Conservation (phyloP, 2,113 vertebrate genomes). For the Mobula birostris region DNA sequence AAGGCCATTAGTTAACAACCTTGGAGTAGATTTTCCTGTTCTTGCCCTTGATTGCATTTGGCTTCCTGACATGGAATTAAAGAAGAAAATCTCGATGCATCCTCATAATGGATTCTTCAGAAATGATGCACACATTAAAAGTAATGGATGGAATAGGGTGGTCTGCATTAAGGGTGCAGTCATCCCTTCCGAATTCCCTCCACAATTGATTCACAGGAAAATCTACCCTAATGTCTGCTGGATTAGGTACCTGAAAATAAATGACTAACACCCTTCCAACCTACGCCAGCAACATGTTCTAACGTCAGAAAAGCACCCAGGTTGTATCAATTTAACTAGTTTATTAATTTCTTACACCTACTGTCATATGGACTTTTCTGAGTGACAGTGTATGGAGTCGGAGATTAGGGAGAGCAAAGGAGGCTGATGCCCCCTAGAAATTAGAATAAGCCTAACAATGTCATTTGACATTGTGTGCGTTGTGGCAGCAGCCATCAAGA, state of each 20-base stretch:
- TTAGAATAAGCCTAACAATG: not conserved
- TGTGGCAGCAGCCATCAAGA: not conserved
- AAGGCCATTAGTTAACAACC: not conserved
- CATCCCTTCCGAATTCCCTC: not conserved
- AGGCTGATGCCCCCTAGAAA: not conserved
- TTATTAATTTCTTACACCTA: not conserved
- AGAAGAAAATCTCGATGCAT: not conserved
- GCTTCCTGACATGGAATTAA: not conserved
- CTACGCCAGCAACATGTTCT: not conserved
- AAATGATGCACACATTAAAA: not conserved
- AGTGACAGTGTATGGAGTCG: not conserved
- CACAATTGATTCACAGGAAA: not conserved
- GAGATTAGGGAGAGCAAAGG: not conserved
- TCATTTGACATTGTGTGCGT: not conserved
- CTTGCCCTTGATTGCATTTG: not conserved
- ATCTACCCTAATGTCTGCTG: not conserved
- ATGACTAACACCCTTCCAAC: not conserved
- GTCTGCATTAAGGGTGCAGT: not conserved
- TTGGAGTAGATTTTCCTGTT: not conserved
- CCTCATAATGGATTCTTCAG: no score
- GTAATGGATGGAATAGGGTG: not conserved
- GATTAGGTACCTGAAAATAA: not conserved
- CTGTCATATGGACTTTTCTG: not conserved
- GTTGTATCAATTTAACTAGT: not conserved
- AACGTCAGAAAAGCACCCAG: not conserved